phyloP scores from a whole-genome alignment of 2,113 vertebrate species.

The Cyanoderma ruficeps region DNA sequence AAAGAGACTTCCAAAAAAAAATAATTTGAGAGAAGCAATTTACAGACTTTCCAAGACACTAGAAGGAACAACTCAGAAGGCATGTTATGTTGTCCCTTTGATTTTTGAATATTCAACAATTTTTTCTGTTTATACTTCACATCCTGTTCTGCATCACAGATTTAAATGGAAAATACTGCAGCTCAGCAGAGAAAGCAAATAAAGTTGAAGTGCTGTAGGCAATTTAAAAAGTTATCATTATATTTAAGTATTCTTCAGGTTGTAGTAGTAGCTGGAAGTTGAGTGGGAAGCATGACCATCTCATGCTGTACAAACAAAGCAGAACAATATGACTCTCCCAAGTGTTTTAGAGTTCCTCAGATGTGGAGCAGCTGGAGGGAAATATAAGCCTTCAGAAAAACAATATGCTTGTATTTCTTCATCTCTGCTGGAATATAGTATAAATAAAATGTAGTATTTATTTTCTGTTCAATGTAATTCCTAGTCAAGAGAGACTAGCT shows the following conservation, averaged over 20 bases:
- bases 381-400: background rate
- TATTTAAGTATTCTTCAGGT: background rate
- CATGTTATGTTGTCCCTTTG: background rate
- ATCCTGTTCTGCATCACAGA: background rate
- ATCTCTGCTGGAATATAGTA: background rate
- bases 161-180: background rate
- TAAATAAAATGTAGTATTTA: background rate
- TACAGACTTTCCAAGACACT: background rate
- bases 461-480: background rate
- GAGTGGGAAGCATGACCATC: background rate
- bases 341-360: background rate
- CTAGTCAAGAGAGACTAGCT: background rate
- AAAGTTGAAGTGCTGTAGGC: background rate
- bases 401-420: background rate
- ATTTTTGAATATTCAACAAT: background rate
- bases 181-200: background rate
- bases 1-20: background rate
- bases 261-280: background rate
- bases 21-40: background rate
- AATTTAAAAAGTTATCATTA: background rate
- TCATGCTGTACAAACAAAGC: background rate
- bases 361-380: background rate
- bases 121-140: background rate
- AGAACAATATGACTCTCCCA: background rate
- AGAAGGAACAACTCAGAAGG: background rate